phyloP scores from a whole-genome alignment of 2,113 vertebrate species.

The Felis chaus region DNA sequence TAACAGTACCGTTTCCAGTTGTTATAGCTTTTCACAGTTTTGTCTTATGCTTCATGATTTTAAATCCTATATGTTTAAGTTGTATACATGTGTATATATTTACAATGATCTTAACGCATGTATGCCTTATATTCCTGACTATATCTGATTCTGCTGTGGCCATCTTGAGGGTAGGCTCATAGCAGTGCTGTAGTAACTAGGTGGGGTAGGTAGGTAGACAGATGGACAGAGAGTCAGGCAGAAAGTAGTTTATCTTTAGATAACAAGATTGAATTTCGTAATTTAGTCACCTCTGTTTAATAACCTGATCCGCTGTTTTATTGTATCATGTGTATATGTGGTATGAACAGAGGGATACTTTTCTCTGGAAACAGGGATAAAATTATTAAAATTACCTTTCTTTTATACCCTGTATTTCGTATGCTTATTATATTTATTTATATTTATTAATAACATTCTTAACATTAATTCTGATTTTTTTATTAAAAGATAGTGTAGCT shows the following conservation, averaged over 20 bases:
- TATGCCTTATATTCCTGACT: neutral
- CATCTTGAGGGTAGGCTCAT: neutral
- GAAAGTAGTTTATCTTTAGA: neutral
- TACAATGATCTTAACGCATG: neutral
- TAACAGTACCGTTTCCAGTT: neutral
- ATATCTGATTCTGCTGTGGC: neutral
- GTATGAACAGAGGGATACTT: neutral
- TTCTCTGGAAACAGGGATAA: conserved; percentile 20
- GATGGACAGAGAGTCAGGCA: neutral
- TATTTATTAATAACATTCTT: neutral
- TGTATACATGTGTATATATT: neutral
- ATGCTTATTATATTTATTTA: neutral
- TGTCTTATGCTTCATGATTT: neutral
- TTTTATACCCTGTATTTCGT: neutral
- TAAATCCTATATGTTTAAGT: neutral
- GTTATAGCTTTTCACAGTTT: neutral
- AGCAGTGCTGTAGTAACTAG: neutral
- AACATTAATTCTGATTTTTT: conserved; percentile 14
- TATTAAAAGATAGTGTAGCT: neutral
- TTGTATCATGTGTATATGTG: neutral
- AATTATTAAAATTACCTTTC: neutral
- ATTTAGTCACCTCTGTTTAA: neutral
- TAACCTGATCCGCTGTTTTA: neutral
- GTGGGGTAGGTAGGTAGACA: neutral
- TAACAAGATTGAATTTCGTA: neutral